phyloP scores from a whole-genome alignment of 53 echinoderm and acorn worm genomes.

The Echinarachnius parma region DNA sequence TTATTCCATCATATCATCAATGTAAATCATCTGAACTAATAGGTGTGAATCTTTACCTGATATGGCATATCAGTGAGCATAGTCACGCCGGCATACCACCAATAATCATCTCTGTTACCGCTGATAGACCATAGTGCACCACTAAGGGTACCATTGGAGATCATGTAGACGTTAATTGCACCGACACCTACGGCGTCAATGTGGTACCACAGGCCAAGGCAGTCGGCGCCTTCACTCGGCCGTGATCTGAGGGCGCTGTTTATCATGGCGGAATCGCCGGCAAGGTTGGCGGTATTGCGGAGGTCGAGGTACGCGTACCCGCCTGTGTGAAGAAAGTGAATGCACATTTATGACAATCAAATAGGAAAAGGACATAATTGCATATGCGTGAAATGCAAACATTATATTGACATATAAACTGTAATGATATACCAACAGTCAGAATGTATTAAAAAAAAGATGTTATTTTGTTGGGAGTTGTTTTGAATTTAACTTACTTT shows the following conservation, averaged over 20 bases:
- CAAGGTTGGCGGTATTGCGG: neutral
- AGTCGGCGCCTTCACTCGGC: constrained; percentile 57
- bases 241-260: constrained; percentile 33
- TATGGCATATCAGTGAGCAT: constrained; percentile 21
- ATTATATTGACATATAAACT: too few relatives aligned
- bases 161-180: constrained; percentile 50
- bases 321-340: neutral
- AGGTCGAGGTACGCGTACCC: constrained; percentile 26
- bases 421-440: too few relatives aligned
- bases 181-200: constrained; percentile 64
- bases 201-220: constrained; percentile 81
- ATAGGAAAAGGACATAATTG: too few relatives aligned
- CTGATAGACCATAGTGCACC: constrained; percentile 23
- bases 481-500: too few relatives aligned
- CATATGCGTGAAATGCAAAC: too few relatives aligned
- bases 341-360: too few relatives aligned
- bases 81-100: constrained; percentile 40
- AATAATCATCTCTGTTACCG: constrained; percentile 41
- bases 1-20: too few relatives aligned
- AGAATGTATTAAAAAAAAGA: too few relatives aligned
- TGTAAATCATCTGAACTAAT: too few relatives aligned
- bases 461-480: too few relatives aligned
- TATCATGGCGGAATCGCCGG: constrained; percentile 34
- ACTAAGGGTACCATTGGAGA: constrained; percentile 30
- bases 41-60: constrained; percentile 34